Evolutionary conservation across 2,113 vertebrate species (phyloP).

Genomic region (Odocoileus virginianus): DNA sequence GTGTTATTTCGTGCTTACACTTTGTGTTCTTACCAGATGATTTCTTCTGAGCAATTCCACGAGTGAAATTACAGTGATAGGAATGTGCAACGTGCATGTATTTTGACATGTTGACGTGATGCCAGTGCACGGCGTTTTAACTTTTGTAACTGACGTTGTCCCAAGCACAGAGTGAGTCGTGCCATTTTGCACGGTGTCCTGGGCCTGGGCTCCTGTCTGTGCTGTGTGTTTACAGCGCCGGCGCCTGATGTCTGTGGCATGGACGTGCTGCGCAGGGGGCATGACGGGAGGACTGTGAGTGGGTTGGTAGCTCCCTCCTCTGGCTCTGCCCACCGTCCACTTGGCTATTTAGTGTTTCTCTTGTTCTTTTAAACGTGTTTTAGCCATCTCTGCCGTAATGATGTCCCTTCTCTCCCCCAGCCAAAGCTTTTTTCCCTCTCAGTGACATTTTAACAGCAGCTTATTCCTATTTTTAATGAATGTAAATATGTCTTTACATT

Average conservation of each 20-base stretch:
- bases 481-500: neutral
- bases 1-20: neutral
- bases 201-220: neutral
- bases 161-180: fast-evolving
- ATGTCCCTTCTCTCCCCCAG: too few species aligned
- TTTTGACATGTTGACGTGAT: fast-evolving
- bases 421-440: neutral
- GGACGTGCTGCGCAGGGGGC: neutral
- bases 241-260: neutral
- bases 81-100: fast-evolving
- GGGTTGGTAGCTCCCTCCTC: too few species aligned
- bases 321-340: too few species aligned
- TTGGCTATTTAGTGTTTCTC: neutral
- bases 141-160: neutral
- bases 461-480: neutral
- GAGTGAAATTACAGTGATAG: neutral
- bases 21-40: neutral
- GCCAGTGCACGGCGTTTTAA: neutral
- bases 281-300: neutral
- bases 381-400: fast-evolving
- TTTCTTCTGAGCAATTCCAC: neutral
- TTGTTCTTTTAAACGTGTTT: neutral
- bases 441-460: neutral
- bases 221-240: neutral
- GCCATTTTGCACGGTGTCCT: neutral